Evolutionary conservation across 2,888 invertebrate species (phyloP).

Genomic region (Nycteola revayana): DNA sequence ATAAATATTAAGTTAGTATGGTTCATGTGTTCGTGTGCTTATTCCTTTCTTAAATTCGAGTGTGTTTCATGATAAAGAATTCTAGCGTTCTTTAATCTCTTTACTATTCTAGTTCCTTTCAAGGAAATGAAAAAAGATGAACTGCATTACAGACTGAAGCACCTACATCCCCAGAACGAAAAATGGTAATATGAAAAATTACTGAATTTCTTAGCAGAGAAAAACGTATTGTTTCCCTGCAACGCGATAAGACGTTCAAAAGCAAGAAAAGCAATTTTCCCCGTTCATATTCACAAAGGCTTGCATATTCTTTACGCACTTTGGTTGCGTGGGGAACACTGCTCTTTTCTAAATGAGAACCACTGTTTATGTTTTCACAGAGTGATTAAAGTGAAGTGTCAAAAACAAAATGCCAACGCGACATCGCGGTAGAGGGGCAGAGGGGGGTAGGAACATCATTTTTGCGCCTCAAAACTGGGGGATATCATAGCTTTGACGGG

Average conservation of each 20-base stretch:
- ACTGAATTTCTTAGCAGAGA: slow-evolving; percentile 12
- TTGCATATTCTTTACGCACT: slow-evolving; percentile 51
- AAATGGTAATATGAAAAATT: slow-evolving; percentile 6
- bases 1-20: too few species aligned
- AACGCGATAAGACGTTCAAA: slow-evolving; percentile 36
- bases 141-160: too few species aligned
- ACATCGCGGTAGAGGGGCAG: slow-evolving; percentile 29
- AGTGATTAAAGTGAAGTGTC: slow-evolving; percentile 81
- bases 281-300: slow-evolving; percentile 45
- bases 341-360: slow-evolving; percentile 76
- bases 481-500: slow-evolving; percentile 58
- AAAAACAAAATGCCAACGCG: slow-evolving; percentile 68
- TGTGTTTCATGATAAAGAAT: too few species aligned
- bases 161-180: too few species aligned
- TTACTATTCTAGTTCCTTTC: too few species aligned
- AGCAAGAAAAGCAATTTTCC: slow-evolving; percentile 46
- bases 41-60: too few species aligned
- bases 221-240: slow-evolving; percentile 18
- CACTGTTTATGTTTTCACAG: slow-evolving; percentile 72
- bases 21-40: too few species aligned
- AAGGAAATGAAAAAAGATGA: too few species aligned
- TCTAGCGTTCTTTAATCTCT: too few species aligned
- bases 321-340: slow-evolving; percentile 45
- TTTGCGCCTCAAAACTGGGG: slow-evolving; percentile 43
- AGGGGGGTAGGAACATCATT: slow-evolving; percentile 36